Evolutionary conservation across 2,888 invertebrate genomes (phyloP), one percentile per base, ranked within the genome.

Genomic region (Chloromyia formosa): DNA sequence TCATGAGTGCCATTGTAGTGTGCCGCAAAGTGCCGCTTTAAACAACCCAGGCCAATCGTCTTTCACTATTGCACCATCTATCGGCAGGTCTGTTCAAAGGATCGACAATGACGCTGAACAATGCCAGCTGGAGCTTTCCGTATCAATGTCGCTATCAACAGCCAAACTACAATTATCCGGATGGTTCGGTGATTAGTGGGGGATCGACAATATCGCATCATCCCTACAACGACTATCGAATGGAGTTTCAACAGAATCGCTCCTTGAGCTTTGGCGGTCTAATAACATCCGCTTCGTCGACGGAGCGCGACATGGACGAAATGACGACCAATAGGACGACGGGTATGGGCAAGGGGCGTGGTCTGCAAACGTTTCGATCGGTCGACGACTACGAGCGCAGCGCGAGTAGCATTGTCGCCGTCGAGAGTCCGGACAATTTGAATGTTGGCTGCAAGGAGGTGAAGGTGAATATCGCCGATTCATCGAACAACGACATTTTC

Each of bases 1-100:
- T 42, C 42, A 12, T 5, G 42, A 42, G 42, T n/a, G n/a, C n/a
- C n/a, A n/a, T n/a, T n/a, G n/a, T n/a, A n/a, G n/a, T n/a, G n/a
- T n/a, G n/a, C n/a, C n/a, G n/a, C n/a, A n/a, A n/a, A n/a, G n/a
- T n/a, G n/a, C n/a, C n/a, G n/a, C n/a, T n/a, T n/a, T n/a, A n/a
- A n/a, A n/a, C n/a, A n/a, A n/a, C n/a, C n/a, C n/a, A n/a, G n/a
- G n/a, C n/a, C n/a, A n/a, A n/a, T n/a, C n/a, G n/a, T n/a, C n/a
- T n/a, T n/a, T n/a, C n/a, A n/a, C n/a, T n/a, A n/a, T n/a, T n/a
- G n/a, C n/a, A n/a, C n/a, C n/a, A n/a, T n/a, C n/a, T n/a, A n/a
- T n/a, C n/a, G n/a, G n/a, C 88, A 90, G 94, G 94, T 84, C 88
- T 94, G 81, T 90, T 94, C 84, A 94, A 94, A 86, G 94, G 94